These are phyloP conservation scores for Patella depressa DNA, from an alignment of 2,888 invertebrate genomes.

Conservation along the genomic window DNA sequence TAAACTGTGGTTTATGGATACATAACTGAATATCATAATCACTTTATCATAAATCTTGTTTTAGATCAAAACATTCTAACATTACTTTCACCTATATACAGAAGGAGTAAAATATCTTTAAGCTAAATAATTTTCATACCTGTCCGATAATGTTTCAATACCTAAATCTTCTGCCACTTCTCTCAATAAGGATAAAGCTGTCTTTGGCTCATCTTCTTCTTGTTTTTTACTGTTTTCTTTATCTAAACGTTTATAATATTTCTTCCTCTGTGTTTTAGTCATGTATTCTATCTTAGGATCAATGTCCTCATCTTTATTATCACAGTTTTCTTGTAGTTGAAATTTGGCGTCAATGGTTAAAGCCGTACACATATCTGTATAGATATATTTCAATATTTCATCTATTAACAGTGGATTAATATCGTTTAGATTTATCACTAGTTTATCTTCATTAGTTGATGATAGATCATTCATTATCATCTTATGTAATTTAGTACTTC, in stretches of 20 bases:
- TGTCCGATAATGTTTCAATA: slow-evolving; percentile 70
- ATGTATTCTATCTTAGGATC: slow-evolving; percentile 1
- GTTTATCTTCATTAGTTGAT: slow-evolving; percentile 15
- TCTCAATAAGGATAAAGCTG: slow-evolving; percentile 59
- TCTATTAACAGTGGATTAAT: slow-evolving; percentile 80
- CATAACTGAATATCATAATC: too few species aligned
- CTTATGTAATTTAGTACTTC: slow-evolving; percentile 76
- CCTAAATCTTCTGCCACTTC: slow-evolving; percentile 65
- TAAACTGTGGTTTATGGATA: too few species aligned
- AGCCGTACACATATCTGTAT: slow-evolving; percentile 80
- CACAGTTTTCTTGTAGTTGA: slow-evolving; percentile 28
- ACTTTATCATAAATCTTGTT: too few species aligned
- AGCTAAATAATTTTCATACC: slow-evolving; percentile 56
- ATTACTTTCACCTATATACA: too few species aligned
- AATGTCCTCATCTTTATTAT: neutral
- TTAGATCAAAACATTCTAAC: too few species aligned
- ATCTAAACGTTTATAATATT: slow-evolving; percentile 46
- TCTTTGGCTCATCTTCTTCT: slow-evolving; percentile 27
- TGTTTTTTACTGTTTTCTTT: slow-evolving; percentile 34
- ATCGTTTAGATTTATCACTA: slow-evolving; percentile 74
- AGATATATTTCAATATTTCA: slow-evolving; percentile 80
- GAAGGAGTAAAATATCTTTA: too few species aligned
- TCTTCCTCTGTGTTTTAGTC: slow-evolving; percentile 26
- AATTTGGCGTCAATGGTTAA: slow-evolving; percentile 72
- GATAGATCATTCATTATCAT: slow-evolving; percentile 32